Percentiles rank a stretch among this genome's conserved stretches.
These are phyloP conservation scores for Blennius ocellaris DNA, from an alignment of 2,113 vertebrate genomes.

Conservation along the genomic window DNA sequence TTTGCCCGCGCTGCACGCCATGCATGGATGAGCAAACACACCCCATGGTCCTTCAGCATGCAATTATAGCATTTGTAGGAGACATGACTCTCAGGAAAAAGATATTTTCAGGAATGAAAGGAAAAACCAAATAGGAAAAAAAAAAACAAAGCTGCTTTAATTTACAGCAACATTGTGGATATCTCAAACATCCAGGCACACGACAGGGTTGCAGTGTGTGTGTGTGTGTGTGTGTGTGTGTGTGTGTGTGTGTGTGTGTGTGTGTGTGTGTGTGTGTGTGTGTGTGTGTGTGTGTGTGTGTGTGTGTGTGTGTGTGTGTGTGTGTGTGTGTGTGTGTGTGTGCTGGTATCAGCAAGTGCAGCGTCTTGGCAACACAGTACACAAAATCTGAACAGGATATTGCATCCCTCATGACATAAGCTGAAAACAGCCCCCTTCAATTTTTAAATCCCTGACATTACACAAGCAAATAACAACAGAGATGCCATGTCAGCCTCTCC, in stretches of 20 bases:
- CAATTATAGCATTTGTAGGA: constrained; percentile 50
- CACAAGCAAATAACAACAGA: constrained; percentile 53
- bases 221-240: too few species aligned
- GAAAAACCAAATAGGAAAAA: constrained; percentile 15
- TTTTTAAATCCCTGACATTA: constrained; percentile 50
- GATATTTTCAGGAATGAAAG: constrained; percentile 23
- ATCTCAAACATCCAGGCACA: constrained; percentile 29
- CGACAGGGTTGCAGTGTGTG: constrained; percentile 31
- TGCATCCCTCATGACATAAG: constrained; percentile 52
- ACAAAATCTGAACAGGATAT: constrained; percentile 57
- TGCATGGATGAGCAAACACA: constrained; percentile 58
- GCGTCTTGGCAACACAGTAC: constrained; percentile 23
- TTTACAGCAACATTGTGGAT: constrained; percentile 22
- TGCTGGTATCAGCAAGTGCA: constrained; percentile 46
- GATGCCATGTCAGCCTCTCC: constrained; percentile 55
- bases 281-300: too few species aligned
- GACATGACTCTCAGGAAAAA: constrained; percentile 19
- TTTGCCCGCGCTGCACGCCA: constrained; percentile 37
- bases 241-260: neutral
- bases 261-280: too few species aligned
- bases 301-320: too few species aligned
- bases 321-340: neutral
- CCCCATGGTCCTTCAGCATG: constrained; percentile 41
- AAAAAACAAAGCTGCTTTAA: constrained; percentile 13
- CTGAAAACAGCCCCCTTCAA: constrained; percentile 16